phyloP scores from a whole-genome alignment of 2,113 vertebrate genomes.

The Romanogobio albipinnatus region DNA sequence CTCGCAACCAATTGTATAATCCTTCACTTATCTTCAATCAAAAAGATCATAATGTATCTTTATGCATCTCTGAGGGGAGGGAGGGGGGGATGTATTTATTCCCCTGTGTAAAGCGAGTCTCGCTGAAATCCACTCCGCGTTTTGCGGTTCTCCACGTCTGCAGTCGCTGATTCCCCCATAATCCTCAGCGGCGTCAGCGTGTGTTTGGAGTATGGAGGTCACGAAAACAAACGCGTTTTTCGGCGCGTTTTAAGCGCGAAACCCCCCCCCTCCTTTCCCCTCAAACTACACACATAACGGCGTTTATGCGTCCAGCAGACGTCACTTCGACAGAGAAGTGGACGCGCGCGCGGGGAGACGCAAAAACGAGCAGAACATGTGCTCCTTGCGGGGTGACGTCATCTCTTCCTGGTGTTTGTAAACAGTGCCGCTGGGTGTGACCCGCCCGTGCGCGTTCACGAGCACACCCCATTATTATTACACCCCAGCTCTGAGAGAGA shows the following conservation, averaged over 20 bases:
- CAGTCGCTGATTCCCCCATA: slow-evolving; percentile 67
- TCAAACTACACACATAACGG: fast-evolving
- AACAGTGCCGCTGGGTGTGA: slow-evolving; percentile 63
- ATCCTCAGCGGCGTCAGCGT: slow-evolving; percentile 48
- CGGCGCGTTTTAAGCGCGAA: background rate
- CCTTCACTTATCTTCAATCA: background rate
- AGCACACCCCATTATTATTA: background rate
- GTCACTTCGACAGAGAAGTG: too few species aligned
- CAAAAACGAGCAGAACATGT: slow-evolving; percentile 60
- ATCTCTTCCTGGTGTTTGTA: slow-evolving; percentile 74
- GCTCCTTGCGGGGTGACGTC: slow-evolving; percentile 59
- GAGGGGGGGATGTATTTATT: too few species aligned
- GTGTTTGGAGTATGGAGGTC: slow-evolving; percentile 39
- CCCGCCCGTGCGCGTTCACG: background rate
- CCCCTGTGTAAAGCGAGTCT: too few species aligned
- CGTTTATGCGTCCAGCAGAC: background rate
- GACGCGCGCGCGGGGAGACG: background rate
- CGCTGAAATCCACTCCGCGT: slow-evolving; percentile 56
- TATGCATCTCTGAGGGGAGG: background rate
- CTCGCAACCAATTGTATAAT: background rate
- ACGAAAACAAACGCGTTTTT: background rate
- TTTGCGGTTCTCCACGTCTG: slow-evolving; percentile 62
- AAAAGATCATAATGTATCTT: background rate
- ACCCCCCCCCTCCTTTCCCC: too few species aligned
- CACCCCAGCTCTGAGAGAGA: background rate